Conservation (phyloP, 37 sponge, comb jelly and placozoan genomes). For the Petrosia ficiformis region DNA sequence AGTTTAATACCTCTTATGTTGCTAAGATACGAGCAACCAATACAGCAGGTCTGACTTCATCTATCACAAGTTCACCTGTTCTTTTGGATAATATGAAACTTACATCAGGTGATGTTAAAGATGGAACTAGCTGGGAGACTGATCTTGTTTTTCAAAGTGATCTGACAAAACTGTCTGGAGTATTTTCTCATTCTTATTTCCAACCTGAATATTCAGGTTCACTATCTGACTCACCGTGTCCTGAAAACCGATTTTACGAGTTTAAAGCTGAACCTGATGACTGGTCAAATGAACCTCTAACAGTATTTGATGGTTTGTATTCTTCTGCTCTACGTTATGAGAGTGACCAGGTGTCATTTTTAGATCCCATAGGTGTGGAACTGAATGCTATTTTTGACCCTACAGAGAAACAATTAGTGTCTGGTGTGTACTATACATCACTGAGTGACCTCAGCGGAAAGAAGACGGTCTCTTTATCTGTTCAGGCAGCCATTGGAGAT, state of each 20-base stretch:
- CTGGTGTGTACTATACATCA: constrained; percentile 45
- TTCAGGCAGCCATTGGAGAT: constrained; percentile 41
- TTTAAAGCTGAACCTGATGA: constrained; percentile 4
- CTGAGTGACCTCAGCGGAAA: constrained; percentile 20
- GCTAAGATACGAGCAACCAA: constrained; percentile 54
- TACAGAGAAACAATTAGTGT: constrained; percentile 6
- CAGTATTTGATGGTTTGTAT: constrained; percentile 19
- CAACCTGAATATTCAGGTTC: constrained; percentile 16
- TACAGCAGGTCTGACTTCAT: constrained; percentile 39
- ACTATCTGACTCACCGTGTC: constrained; percentile 43
- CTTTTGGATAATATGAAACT: constrained; percentile 20
- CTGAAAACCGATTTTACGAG: constrained; percentile 5
- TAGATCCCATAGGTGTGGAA: constrained; percentile 23
- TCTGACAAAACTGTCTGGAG: constrained; percentile 40
- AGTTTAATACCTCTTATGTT: constrained; percentile 31
- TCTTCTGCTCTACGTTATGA: constrained; percentile 17
- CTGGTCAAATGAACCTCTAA: constrained; percentile 35
- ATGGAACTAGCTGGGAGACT: constrained; percentile 67
- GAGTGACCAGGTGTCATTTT: not conserved
- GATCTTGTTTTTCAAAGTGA: constrained; percentile 70
- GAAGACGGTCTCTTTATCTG: constrained; percentile 20
- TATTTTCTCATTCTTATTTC: constrained; percentile 50
- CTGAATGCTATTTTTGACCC: constrained; percentile 12
- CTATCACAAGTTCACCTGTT: constrained; percentile 45
- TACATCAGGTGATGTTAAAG: constrained; percentile 57